Evolutionary conservation across 2,113 vertebrate species (phyloP).

Genomic region (Carassius auratus): DNA sequence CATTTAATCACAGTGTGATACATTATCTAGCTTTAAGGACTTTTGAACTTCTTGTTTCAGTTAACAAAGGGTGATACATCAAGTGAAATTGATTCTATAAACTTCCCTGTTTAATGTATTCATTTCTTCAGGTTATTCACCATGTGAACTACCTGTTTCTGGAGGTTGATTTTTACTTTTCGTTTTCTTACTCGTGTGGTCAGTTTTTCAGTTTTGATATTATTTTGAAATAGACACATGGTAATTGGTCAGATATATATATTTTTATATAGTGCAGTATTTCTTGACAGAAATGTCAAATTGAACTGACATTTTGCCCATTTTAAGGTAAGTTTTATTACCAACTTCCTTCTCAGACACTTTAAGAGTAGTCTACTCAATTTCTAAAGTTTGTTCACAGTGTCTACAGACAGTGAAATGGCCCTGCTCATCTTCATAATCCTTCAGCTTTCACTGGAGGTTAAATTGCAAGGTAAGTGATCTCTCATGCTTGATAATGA

Average conservation of each 20-base stretch:
- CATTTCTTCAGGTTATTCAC: no score
- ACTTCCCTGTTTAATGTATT: neutral
- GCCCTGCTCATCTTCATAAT: neutral
- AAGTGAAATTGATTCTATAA: constrained; percentile 5
- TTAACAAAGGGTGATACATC: neutral
- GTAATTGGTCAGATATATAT: neutral
- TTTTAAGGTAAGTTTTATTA: neutral
- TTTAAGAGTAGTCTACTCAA: neutral
- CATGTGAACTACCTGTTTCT: neutral
- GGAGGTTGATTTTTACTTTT: neutral
- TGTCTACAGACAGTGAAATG: neutral
- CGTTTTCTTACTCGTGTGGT: neutral
- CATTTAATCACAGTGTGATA: neutral
- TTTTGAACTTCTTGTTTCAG: neutral
- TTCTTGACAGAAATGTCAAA: neutral
- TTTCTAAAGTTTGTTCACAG: neutral
- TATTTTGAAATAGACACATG: neutral
- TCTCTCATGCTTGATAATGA: neutral
- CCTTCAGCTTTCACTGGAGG: neutral
- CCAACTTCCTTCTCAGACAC: neutral
- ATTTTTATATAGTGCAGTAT: neutral
- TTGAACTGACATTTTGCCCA: neutral
- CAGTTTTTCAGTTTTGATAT: neutral
- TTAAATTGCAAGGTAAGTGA: constrained; percentile 4
- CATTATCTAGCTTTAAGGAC: constrained; percentile 9